Evolutionary conservation across 2,113 vertebrate species (phyloP), one percentile per base, ranked within the genome.

Genomic region (Spilogale gracilis): DNA sequence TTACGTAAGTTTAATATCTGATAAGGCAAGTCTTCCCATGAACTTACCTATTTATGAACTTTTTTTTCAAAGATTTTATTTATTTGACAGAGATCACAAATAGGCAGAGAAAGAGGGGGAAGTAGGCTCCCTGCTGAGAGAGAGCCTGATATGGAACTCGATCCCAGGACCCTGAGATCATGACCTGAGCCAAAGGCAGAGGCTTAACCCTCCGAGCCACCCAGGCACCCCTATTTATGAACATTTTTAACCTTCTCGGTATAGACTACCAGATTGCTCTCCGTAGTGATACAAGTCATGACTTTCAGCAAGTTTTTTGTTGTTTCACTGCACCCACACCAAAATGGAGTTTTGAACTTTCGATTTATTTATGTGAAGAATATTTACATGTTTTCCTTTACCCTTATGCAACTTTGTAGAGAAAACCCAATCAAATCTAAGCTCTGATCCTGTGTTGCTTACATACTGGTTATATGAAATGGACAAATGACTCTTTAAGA

Each of bases 331-430:
- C 13, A 67, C 17, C 60, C 50, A 94, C 71, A 90, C 14, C n/a
- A 63, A 85, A 85, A 86, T 56, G 45, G 71, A 54, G 13, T 94
- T 85, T 90, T 84, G 25, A 90, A 79, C 71, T 93, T 93, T 67
- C 74, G 38, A 73, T 52, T 94, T 82, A 81, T 63, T 95, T 83
- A 63, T 38, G 38, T 89, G 32, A 67, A 89, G 17, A 71, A 5
- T 52, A 56, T 48, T 93, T 81, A 73, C 69, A 60, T 89, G 32
- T 67, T 67, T 56, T 76, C 58, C 52, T 89, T 67, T 78, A 76
- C 50, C 9, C 32, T 80, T 80, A 74, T 27, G 27, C 54, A 94
- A 13, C 63, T 13, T n/a, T 54, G 30, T 74, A 56, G 52, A 69
- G 48, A 96, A 18, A 76, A 38, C 12, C 52, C 67, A 89, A 4